These are phyloP conservation scores for Ptychadena robeensis DNA, from an alignment of 2,797 vertebrate species.

Conservation along the genomic window DNA sequence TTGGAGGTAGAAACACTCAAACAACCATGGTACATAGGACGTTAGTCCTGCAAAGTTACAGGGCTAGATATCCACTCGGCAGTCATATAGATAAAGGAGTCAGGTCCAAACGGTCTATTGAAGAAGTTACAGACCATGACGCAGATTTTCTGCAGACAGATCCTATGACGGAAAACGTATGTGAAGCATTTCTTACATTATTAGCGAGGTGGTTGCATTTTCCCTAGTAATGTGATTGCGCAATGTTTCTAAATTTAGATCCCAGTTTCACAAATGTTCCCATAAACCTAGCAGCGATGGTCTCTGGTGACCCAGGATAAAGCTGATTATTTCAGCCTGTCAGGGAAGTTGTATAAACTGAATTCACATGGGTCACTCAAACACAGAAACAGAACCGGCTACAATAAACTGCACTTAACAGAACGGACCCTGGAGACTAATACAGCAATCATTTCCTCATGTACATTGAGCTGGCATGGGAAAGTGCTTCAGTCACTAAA, in stretches of 20 bases:
- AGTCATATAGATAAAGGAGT: too few relatives aligned
- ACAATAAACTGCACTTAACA: not conserved
- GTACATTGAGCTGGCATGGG: not conserved
- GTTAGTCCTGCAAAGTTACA: too few relatives aligned
- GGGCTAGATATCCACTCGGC: too few relatives aligned
- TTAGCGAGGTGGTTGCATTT: not conserved
- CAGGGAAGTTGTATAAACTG: not conserved
- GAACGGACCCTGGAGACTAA: not conserved
- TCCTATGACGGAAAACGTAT: not conserved
- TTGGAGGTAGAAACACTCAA: too few relatives aligned
- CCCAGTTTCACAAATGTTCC: not conserved
- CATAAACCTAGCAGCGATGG: not conserved
- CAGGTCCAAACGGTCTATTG: not conserved
- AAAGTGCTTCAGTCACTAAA: not conserved
- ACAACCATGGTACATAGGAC: too few relatives aligned
- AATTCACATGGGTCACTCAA: not conserved
- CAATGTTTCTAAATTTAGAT: not conserved
- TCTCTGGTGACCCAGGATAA: constrained; percentile 7
- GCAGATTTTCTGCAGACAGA: not conserved
- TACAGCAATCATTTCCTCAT: not conserved
- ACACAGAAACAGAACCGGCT: not conserved
- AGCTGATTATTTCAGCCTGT: not conserved
- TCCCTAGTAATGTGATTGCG: not conserved
- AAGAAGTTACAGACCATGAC: not conserved
- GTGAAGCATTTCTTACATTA: not conserved